phyloP scores from a whole-genome alignment of 2,113 vertebrate species.

The Bos indicus region DNA sequence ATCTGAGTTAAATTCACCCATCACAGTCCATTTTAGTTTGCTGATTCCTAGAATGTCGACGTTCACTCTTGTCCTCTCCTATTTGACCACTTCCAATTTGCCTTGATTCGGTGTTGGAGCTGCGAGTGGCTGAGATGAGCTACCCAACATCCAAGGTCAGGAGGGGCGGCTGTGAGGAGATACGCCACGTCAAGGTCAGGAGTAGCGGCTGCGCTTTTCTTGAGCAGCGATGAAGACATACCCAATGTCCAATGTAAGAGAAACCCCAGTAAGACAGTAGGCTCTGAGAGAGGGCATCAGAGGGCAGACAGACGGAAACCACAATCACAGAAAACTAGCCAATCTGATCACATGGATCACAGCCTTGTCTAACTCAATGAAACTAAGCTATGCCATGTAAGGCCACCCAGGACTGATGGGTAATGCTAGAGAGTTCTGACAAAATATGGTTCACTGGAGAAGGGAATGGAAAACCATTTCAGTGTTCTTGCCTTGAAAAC shows the following conservation, averaged over 20 bases:
- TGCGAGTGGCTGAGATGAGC: rapidly evolving
- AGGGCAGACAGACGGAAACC: not conserved
- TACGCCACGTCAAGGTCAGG: not conserved
- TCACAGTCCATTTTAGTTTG: rapidly evolving
- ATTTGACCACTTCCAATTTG: not conserved
- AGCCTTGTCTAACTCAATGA: not conserved
- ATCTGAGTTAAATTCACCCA: not conserved
- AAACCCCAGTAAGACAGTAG: not conserved
- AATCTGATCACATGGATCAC: not conserved
- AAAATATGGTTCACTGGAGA: not conserved
- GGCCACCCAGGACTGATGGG: no score
- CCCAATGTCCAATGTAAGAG: not conserved
- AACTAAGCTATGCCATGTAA: not conserved
- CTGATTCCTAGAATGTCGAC: not conserved
- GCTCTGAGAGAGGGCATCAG: not conserved
- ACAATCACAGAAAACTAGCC: not conserved
- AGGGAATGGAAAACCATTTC: not conserved
- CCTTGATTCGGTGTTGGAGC: not conserved
- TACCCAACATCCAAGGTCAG: not conserved
- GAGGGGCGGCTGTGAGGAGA: rapidly evolving
- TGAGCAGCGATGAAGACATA: not conserved
- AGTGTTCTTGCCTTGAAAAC: not conserved
- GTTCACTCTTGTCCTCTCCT: not conserved
- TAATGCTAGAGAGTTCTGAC: not conserved
- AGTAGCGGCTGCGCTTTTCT: not conserved